Evolutionary conservation across 2,888 invertebrate species (phyloP).

Genomic region (Drosophila ustulata): DNA sequence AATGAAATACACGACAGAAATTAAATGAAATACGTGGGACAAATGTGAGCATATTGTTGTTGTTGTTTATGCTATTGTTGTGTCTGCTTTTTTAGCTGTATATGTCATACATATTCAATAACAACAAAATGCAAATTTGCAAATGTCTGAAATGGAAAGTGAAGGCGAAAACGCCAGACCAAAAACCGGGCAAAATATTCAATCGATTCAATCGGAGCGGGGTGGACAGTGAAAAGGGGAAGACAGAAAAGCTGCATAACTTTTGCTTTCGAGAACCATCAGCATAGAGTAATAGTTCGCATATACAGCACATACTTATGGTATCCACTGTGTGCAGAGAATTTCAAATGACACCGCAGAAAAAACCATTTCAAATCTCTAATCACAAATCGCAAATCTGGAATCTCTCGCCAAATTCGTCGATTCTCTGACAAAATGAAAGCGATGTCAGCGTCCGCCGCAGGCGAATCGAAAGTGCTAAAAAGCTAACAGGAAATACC

Average conservation of each 20-base stretch:
- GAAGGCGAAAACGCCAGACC: slow-evolving; percentile 66
- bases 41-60: slow-evolving; percentile 35
- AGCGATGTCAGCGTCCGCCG: slow-evolving; percentile 13
- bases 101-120: slow-evolving; percentile 76
- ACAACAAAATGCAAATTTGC: slow-evolving; percentile 76
- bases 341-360: slow-evolving; percentile 30
- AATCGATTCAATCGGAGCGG: neutral
- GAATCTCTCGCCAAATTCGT: neutral
- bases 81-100: slow-evolving; percentile 39
- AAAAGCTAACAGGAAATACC: neutral
- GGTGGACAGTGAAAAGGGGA: neutral
- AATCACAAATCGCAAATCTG: slow-evolving; percentile 4
- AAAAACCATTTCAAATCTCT: slow-evolving; percentile 10
- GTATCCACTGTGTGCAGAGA: slow-evolving; percentile 2
- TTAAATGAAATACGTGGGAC: slow-evolving; percentile 79
- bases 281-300: slow-evolving; percentile 29
- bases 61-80: slow-evolving; percentile 30
- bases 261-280: slow-evolving; percentile 66
- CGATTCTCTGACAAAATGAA: slow-evolving; percentile 17
- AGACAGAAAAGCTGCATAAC: slow-evolving; percentile 37
- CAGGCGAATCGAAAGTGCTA: slow-evolving; percentile 19
- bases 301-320: slow-evolving; percentile 5
- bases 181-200: slow-evolving; percentile 31
- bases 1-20: slow-evolving; percentile 77
- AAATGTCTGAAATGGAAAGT: slow-evolving; percentile 77